Percentiles rank a stretch among this genome's conserved stretches.
Conservation (phyloP, 2,797 vertebrate species). For the Spinus olivaceus region DNA sequence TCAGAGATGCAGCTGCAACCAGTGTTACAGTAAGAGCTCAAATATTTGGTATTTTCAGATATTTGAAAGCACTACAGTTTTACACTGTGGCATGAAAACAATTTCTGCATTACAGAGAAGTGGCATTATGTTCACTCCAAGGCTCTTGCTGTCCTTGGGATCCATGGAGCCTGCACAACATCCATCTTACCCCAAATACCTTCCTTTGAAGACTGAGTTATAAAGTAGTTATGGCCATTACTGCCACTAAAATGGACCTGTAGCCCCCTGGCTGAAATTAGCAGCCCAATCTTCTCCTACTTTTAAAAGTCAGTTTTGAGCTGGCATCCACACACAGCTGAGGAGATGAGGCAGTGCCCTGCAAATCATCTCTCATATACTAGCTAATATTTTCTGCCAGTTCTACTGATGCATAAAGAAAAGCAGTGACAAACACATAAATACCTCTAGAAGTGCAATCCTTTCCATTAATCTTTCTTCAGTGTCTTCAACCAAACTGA, state of each 20-base stretch:
- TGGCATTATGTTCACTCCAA: background rate
- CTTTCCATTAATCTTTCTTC: constrained; percentile 78
- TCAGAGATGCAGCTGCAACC: background rate
- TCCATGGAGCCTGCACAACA: background rate
- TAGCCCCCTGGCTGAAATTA: background rate
- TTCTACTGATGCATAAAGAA: background rate
- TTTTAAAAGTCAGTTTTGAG: background rate
- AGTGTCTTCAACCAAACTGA: constrained; percentile 76
- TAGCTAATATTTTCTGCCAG: background rate
- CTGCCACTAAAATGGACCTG: background rate
- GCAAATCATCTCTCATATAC: background rate
- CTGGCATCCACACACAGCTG: background rate
- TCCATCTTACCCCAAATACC: background rate
- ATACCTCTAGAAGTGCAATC: constrained; percentile 81
- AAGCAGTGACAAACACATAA: background rate
- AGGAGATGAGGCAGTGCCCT: background rate
- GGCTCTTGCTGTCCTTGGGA: background rate
- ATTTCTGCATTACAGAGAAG: background rate
- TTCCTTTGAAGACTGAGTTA: background rate
- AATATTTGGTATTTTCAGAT: background rate
- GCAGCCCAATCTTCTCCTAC: background rate
- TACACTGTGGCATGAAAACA: background rate
- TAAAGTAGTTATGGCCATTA: background rate
- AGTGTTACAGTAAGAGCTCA: background rate
- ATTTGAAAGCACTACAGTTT: background rate